Conservation (phyloP, 2,113 vertebrate genomes). For the Thinocorus orbignyianus region DNA sequence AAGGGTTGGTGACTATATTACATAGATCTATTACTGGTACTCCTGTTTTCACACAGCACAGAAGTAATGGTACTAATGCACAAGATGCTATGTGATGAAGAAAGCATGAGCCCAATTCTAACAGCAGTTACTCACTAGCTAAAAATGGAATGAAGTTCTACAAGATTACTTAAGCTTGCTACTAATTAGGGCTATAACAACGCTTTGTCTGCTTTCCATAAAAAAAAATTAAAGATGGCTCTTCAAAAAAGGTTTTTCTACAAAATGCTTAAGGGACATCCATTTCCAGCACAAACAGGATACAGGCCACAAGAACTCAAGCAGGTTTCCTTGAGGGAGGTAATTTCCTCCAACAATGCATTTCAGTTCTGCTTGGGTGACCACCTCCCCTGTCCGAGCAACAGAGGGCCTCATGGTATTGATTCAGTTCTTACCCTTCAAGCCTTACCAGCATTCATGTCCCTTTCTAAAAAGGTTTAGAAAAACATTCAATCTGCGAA, state of each 20-base stretch:
- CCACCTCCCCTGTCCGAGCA: rapidly evolving
- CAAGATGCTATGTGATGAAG: not conserved
- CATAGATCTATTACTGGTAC: not conserved
- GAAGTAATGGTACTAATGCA: not conserved
- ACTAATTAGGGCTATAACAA: not conserved
- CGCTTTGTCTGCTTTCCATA: not conserved
- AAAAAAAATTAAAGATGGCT: not conserved
- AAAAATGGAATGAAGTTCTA: not conserved
- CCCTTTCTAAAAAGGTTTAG: not conserved
- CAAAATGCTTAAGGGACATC: not conserved
- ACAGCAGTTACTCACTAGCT: not conserved
- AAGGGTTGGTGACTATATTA: not conserved
- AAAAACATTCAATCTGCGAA: not conserved
- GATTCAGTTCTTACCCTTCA: not conserved
- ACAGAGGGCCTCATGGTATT: rapidly evolving
- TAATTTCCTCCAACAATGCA: not conserved
- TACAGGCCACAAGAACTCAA: not conserved
- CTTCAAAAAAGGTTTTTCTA: not conserved
- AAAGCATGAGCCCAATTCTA: not conserved
- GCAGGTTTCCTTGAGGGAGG: rapidly evolving
- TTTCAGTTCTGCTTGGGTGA: not conserved
- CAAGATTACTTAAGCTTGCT: not conserved
- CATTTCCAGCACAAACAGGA: not conserved
- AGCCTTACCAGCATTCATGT: not conserved
- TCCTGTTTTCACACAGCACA: not conserved